Evolutionary conservation across 2,888 invertebrate species (phyloP), one percentile per base, ranked within the genome.

Genomic region (Bombylius major): DNA sequence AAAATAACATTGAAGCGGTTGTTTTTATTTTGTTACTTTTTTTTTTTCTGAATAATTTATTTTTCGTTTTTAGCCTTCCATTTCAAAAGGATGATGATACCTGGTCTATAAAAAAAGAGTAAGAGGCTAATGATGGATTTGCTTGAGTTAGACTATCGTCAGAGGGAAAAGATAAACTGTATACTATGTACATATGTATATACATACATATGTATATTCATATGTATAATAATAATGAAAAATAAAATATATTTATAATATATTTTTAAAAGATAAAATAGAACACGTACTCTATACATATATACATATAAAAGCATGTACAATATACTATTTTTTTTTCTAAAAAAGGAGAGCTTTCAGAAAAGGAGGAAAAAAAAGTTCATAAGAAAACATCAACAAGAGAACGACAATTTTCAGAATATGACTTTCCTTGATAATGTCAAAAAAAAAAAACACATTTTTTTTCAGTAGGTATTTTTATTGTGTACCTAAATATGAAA

Each of bases 391-490:
- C 55, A 54, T 48, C 58, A 60, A 58, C 60, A 57, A 56, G 60
- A 58, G 60, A 23, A 23, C 23, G 54, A 57, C 57, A 58, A 60
- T 60, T 60, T 60, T 58, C 52, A 60, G 50, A 60, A 57, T 23
- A 58, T 60, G 58, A 58, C 57, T 36, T 54, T 53, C 49, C 48
- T 48, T 47, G 31, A 46, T n/a, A 50, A 14, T 11, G 39, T 42
- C 6, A 42, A 5, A 42, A 23, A 23, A 23, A 23, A 23, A 23
- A n/a, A n/a, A n/a, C n/a, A n/a, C n/a, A n/a, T n/a, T n/a, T n/a
- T n/a, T n/a, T n/a, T n/a, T n/a, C n/a, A n/a, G n/a, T n/a, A n/a
- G n/a, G n/a, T n/a, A 23, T 23, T 23, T 23, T 23, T 36, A 1
- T 36, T 36, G 8, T 36, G 34, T 36, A 36, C 34, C 34, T 36